Percentiles rank a stretch among this genome's conserved stretches.
phyloP scores from a whole-genome alignment of 2,888 invertebrate species.

The Campoplex nolae region DNA sequence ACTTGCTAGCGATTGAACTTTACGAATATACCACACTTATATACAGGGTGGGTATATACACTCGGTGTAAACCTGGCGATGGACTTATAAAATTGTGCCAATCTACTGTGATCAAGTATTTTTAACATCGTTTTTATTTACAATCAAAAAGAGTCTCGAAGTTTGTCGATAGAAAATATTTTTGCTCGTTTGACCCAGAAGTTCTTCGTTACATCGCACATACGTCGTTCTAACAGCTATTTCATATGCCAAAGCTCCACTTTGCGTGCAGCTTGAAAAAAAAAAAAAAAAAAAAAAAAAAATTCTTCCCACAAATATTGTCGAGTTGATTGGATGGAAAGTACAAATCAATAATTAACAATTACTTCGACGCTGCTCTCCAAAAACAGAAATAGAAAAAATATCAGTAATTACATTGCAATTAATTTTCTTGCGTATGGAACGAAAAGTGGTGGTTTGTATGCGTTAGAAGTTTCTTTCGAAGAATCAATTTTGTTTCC shows the following conservation, averaged over 20 bases:
- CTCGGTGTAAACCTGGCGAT: not conserved
- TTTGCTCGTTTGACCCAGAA: not conserved
- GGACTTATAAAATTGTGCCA: not conserved
- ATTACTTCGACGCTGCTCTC: not conserved
- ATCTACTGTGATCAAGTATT: not conserved
- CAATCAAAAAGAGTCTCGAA: no score
- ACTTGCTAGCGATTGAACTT: conserved; percentile 65
- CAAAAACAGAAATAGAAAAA: not conserved
- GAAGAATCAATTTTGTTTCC: conserved; percentile 56
- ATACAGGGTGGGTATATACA: conserved; percentile 1
- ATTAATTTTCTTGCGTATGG: conserved; percentile 18
- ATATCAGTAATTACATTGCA: conserved; percentile 10
- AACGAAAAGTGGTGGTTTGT: conserved; percentile 31
- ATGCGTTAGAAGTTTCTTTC: conserved; percentile 42
- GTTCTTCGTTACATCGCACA: not conserved
- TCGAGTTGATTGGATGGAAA: not conserved
- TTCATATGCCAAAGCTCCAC: not conserved
- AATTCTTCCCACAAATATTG: not conserved
- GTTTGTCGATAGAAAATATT: no score
- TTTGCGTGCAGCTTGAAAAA: not conserved
- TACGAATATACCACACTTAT: conserved; percentile 53
- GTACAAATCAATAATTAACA: not conserved
- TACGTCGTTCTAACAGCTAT: no score
- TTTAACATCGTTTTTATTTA: not conserved
- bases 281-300: not conserved